A percentile compares a stretch with the other conserved stretches of the same genome.
phyloP scores from a whole-genome alignment of 2,888 invertebrate species.

The Anoplius nigerrimus region DNA sequence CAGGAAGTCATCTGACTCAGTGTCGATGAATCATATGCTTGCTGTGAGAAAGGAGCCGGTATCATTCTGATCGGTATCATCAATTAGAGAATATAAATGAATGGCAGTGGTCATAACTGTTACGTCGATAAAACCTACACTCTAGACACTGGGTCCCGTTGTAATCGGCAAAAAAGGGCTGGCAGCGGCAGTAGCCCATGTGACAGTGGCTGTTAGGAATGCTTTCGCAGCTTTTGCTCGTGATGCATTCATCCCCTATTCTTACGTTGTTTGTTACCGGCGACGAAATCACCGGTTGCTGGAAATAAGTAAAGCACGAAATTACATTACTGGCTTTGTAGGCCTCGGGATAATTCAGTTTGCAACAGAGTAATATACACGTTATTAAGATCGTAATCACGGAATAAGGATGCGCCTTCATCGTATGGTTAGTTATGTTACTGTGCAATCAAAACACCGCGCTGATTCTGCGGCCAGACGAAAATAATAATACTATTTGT shows the following conservation, averaged over 20 bases:
- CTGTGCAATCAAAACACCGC: no score
- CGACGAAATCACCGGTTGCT: conserved; percentile 49
- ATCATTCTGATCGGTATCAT: no score
- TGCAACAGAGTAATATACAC: no score
- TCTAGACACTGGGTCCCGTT: conserved; percentile 88
- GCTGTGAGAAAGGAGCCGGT: no score
- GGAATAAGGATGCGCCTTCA: no score
- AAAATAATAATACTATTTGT: no score
- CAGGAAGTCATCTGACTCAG: no score
- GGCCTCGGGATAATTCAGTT: no score
- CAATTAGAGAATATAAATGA: not conserved
- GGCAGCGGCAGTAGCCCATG: conserved; percentile 86
- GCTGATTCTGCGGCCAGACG: no score
- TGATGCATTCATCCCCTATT: conserved; percentile 81
- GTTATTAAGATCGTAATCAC: no score
- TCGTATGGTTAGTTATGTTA: no score
- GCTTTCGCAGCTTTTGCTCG: conserved; percentile 80
- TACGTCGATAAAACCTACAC: conserved; percentile 78
- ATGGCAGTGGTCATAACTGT: not conserved
- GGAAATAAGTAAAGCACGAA: conserved; percentile 17
- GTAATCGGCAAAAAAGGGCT: conserved; percentile 87
- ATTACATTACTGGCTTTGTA: no score
- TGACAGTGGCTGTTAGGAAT: conserved; percentile 81
- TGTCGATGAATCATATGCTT: not conserved
- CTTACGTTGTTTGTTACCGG: conserved; percentile 62